Evolutionary conservation across 2,797 vertebrate species (phyloP), one percentile per base, ranked within the genome.

Genomic region (Pteronotus mesoamericanus): DNA sequence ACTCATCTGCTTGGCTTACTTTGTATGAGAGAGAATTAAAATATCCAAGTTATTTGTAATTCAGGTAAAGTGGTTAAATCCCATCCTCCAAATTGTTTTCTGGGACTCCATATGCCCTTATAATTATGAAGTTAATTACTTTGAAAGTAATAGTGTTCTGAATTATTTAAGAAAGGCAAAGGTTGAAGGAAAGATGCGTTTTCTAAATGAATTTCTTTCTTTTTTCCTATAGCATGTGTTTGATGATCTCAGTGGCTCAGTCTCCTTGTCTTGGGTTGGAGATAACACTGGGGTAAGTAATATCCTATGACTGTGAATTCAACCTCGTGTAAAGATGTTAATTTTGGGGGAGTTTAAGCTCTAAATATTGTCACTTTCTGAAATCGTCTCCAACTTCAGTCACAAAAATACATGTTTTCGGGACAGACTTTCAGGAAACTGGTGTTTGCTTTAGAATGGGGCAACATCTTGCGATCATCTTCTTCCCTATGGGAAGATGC

Each of bases 191-290:
- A 53, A 68, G 77, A 55, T 95, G 48, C 53, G 44, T 32, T 95
- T 96, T 94, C 88, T 96, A 95, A 98, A 75, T 82, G 29, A 75
- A 64, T 74, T 51, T 91, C 92, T 77, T 93, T 55, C 5, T 74
- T 46, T 44, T 21, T 72, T 53, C 72, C 95, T 75, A 6, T 97
- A 99, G 99, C 98, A 98, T 61, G 96, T 96, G 64, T 99, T 99
- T 94, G 98, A 99, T 82, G 99, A 99, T 97, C 98, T 99, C 96
- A 99, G 99, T 96, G 99, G 99, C 94, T 99, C 99, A 0, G 99
- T 99, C 90, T 99, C 99, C 0, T 98, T 99, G 94, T 99, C 99
- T 96, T 99, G 99, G 99, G 99, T 99, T 97, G 99, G 99, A 97
- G 99, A 99, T 96, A 99, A 98, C 97, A 99, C 99, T 21, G 99